These are phyloP conservation scores for Harlomillsia oculata DNA, from an alignment of 1,140 invertebrate species.

Conservation along the genomic window DNA sequence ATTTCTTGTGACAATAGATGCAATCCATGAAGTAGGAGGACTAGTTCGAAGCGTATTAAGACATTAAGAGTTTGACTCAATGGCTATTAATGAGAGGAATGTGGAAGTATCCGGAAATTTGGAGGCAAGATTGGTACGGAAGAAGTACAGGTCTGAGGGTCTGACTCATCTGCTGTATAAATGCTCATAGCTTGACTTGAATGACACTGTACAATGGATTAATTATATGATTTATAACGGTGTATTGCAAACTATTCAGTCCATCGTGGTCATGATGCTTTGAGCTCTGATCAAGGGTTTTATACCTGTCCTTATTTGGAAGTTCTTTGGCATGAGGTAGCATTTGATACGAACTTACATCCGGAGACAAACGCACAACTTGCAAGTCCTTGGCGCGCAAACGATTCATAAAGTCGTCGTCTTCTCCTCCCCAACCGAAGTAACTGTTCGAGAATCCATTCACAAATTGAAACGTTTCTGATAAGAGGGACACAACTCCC, in stretches of 20 bases:
- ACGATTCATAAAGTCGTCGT: constrained; percentile 74
- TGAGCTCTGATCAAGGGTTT: constrained; percentile 48
- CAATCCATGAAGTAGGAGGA: no score
- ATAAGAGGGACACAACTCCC: constrained; percentile 61
- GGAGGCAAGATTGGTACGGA: no score
- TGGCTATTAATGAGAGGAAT: neutral
- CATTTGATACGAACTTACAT: constrained; percentile 58
- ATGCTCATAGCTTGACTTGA: constrained; percentile 18
- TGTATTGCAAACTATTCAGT: constrained; percentile 57
- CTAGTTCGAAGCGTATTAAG: no score
- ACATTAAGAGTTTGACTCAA: no score
- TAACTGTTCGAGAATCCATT: constrained; percentile 75
- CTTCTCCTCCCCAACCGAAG: constrained; percentile 80
- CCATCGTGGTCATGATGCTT: constrained; percentile 54
- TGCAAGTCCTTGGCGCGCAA: constrained; percentile 46
- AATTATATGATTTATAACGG: constrained; percentile 35
- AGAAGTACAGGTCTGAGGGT: no score
- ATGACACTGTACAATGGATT: constrained; percentile 14
- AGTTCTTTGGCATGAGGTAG: constrained; percentile 54
- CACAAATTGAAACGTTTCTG: constrained; percentile 44
- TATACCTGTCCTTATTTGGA: constrained; percentile 49
- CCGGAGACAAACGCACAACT: constrained; percentile 59
- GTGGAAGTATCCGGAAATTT: no score
- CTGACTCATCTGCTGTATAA: no score
- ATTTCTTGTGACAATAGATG: no score